Evolutionary conservation across 2,888 invertebrate genomes (phyloP), one percentile per base, ranked within the genome.

Genomic region (Steinernema scapterisci): DNA sequence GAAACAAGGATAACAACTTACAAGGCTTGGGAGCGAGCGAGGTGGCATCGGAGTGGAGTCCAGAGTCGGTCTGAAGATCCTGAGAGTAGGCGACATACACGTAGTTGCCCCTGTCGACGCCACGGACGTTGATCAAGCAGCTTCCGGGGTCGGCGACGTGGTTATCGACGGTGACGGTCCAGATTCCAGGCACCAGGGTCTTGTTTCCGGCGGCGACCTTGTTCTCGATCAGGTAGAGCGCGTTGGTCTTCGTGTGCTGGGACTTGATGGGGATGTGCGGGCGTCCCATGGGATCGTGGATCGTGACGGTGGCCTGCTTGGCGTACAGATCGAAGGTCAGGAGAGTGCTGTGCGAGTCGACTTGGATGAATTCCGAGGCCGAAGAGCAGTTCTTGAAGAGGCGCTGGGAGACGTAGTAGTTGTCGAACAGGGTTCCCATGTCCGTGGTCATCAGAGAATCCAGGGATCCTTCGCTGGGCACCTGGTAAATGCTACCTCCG

Each of bases 81-180:
- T 46, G 25, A 19, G 45, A 25, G 75, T 75, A 75, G 25, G 52
- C 75, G 72, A 75, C 54, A 25, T 31, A 7, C 9, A 73, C 74
- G 16, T 23, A 16, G 13, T 48, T 19, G 27, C 27, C 25, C 9
- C 16, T 25, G 44, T 44, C 44, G 52, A 56, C 73, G 63, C 63
- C 63, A 23, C 75, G 71, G 9, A 75, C 44, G 31, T 31, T 43
- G 25, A 75, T 27, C 6, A 73, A n/a, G 75, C 75, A 75, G 1
- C 56, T n/a, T 19, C 31, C 31, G 7, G 75, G 51, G 43, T 74
- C 25, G 0, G 2, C n/a, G 6, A 51, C 73, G 52, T 72, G 73
- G 31, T 63, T 63, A 43, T 72, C 27, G 44, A 75, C 52, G 44
- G 27, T 45, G 31, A 73, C 52, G 0, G 19, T 25, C 71, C 72